These are phyloP conservation scores for Poeciliopsis turrubarensis DNA, from an alignment of 2,113 vertebrate species.

Conservation along the genomic window DNA sequence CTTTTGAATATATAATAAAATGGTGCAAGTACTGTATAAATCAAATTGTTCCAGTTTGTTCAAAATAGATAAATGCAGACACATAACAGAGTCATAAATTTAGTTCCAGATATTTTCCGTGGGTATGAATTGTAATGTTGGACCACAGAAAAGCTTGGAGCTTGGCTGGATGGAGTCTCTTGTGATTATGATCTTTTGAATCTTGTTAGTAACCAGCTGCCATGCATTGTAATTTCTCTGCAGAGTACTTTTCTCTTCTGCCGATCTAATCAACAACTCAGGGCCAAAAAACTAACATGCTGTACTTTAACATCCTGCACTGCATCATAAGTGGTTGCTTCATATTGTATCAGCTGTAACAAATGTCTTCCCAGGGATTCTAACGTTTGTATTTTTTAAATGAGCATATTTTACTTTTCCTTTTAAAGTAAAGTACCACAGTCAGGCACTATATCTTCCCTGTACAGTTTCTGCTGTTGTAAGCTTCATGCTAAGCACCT, in stretches of 20 bases:
- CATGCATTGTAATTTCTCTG: not conserved
- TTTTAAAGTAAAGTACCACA: too few species aligned
- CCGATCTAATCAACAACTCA: not conserved
- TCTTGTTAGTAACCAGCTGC: not conserved
- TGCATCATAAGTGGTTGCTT: not conserved
- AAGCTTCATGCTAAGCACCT: too few species aligned
- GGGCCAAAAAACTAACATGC: not conserved
- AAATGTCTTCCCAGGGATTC: too few species aligned
- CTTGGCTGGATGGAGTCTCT: not conserved
- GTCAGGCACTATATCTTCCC: too few species aligned
- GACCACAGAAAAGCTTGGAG: not conserved
- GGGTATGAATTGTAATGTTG: not conserved
- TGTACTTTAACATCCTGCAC: not conserved
- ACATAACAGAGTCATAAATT: not conserved
- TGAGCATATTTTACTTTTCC: too few species aligned
- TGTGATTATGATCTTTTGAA: not conserved
- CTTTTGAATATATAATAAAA: not conserved
- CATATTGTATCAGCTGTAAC: too few species aligned
- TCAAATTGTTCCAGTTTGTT: not conserved
- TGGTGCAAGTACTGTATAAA: not conserved
- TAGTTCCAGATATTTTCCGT: not conserved
- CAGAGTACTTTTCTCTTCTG: not conserved
- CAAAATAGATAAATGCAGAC: not conserved
- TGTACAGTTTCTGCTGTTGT: too few species aligned
- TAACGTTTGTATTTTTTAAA: too few species aligned